phyloP scores from a whole-genome alignment of 2,797 vertebrate species.

The Enteromius radiatus region DNA sequence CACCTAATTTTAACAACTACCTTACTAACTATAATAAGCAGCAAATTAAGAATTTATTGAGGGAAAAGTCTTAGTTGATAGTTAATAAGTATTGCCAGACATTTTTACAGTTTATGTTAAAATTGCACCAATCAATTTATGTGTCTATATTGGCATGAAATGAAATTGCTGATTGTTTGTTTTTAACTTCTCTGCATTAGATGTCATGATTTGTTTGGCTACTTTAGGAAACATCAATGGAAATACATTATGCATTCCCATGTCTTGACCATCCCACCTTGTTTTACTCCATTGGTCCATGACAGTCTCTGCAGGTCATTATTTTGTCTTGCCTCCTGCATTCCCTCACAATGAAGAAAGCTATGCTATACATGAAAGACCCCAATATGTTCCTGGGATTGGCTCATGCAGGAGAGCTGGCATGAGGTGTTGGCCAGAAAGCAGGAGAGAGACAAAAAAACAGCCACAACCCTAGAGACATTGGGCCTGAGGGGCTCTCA shows the following conservation, averaged over 20 bases:
- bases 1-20: too few relatives aligned
- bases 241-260: neutral
- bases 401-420: slow-evolving; percentile 14
- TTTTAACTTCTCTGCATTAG: neutral
- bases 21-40: too few relatives aligned
- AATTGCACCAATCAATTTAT: neutral
- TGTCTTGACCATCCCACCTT: neutral
- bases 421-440: neutral
- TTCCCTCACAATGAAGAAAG: slow-evolving; percentile 62
- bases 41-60: too few relatives aligned
- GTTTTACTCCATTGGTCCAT: neutral
- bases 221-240: neutral
- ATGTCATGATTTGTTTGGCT: neutral
- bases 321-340: neutral
- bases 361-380: slow-evolving; percentile 67
- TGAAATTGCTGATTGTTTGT: neutral
- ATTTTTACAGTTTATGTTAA: neutral
- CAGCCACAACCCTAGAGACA: neutral
- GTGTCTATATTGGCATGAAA: neutral
- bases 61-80: too few relatives aligned
- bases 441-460: neutral
- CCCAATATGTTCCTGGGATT: neutral
- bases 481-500: slow-evolving; percentile 2
- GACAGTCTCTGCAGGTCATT: slow-evolving; percentile 2
- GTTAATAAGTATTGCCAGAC: too few relatives aligned